phyloP scores from a whole-genome alignment of 1,140 invertebrate genomes.

The Pseudomyrmex dendroicus region DNA sequence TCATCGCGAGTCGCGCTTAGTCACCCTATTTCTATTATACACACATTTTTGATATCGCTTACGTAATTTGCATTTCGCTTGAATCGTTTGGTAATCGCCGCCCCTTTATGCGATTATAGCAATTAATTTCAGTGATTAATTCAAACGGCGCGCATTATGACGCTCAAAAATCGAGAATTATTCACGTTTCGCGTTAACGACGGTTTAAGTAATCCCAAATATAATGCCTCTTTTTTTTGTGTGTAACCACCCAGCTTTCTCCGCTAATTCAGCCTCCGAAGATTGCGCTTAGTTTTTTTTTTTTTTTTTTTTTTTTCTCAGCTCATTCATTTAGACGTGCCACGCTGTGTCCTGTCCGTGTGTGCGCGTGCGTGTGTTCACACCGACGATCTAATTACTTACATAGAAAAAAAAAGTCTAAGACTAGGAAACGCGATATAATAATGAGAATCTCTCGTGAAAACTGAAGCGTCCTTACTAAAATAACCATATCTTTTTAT shows the following conservation, averaged over 20 bases:
- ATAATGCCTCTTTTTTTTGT: background rate
- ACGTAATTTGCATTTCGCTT: constrained; percentile 2
- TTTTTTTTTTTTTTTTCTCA: constrained; percentile 11
- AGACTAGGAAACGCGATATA: constrained; percentile 6
- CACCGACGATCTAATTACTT: background rate
- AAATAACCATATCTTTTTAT: background rate
- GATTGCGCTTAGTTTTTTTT: constrained; percentile 37
- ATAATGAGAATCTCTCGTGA: constrained; percentile 33
- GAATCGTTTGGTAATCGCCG: no score
- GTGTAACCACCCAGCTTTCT: constrained; percentile 18
- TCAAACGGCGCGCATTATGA: no score
- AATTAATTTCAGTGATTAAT: no score
- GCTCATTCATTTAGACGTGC: background rate
- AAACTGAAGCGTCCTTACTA: background rate
- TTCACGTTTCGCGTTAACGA: background rate
- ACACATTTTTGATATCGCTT: background rate
- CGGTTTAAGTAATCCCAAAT: constrained; percentile 25
- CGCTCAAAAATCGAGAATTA: no score
- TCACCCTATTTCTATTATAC: background rate
- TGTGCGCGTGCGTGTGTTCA: background rate
- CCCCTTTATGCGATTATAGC: no score
- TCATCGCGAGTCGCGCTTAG: background rate
- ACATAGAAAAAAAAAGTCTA: background rate
- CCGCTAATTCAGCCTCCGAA: background rate
- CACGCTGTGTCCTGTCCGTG: background rate